These are phyloP conservation scores for Caradrina clavipalpis DNA, from an alignment of 2,888 invertebrate species.

Conservation along the genomic window DNA sequence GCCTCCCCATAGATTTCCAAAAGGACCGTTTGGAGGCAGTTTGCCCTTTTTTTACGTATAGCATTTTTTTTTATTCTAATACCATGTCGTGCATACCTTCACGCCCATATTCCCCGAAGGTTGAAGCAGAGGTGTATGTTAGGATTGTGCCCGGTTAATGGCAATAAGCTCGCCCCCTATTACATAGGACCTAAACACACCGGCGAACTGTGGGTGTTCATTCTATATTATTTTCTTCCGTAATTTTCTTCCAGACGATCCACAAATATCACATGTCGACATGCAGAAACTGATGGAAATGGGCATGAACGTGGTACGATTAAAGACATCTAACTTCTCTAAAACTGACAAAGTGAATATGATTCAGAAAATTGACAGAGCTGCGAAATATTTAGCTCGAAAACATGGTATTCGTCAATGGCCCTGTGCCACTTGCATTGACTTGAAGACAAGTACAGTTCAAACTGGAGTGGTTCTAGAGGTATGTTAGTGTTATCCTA, in stretches of 20 bases:
- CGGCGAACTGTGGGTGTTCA: no score
- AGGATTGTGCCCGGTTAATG: no score
- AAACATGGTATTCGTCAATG: slow-evolving; percentile 88
- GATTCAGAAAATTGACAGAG: slow-evolving; percentile 76
- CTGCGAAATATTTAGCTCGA: slow-evolving; percentile 88
- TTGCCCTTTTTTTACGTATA: no score
- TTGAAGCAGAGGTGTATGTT: no score
- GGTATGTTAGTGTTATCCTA: slow-evolving; percentile 49
- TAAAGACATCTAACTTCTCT: slow-evolving; percentile 74
- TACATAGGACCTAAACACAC: no score
- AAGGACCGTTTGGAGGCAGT: no score
- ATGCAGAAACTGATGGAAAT: slow-evolving; percentile 86
- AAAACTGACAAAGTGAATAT: slow-evolving; percentile 75
- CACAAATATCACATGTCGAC: slow-evolving; percentile 73
- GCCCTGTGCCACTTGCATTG: slow-evolving; percentile 95
- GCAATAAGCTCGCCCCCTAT: no score
- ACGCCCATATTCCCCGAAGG: no score
- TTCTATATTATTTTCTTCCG: neutral
- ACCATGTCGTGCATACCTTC: no score
- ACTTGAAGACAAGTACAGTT: slow-evolving; percentile 96
- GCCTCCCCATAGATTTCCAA: no score
- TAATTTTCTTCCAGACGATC: slow-evolving; percentile 65
- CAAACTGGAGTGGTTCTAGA: slow-evolving; percentile 91
- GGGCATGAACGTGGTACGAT: slow-evolving; percentile 86
- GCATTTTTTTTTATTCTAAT: no score